Evolutionary conservation across 2,797 vertebrate species (phyloP).

Genomic region (Falco cherrug): DNA sequence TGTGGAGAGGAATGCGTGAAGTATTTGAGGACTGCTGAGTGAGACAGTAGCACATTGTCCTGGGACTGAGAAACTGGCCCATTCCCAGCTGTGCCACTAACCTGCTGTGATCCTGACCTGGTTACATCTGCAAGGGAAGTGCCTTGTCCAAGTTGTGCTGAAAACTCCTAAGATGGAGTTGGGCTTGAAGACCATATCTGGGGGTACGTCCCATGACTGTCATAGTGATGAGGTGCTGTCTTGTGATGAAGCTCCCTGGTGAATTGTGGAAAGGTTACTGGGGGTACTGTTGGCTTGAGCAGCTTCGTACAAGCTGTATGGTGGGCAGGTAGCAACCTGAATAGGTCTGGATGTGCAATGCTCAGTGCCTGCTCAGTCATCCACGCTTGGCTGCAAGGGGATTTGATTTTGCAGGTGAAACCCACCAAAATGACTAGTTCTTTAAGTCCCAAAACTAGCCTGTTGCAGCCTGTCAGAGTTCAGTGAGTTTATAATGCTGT

Average conservation of each 20-base stretch:
- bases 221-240: accelerated
- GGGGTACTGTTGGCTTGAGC: neutral
- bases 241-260: neutral
- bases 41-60: neutral
- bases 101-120: neutral
- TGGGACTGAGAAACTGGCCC: neutral
- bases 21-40: neutral
- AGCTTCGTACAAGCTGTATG: accelerated
- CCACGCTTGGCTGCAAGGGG: neutral
- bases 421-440: neutral
- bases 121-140: neutral
- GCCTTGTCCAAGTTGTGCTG: neutral
- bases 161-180: neutral
- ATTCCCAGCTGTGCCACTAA: neutral
- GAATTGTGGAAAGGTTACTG: neutral
- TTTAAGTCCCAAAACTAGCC: neutral
- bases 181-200: accelerated
- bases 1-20: neutral
- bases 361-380: neutral
- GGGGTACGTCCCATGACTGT: neutral
- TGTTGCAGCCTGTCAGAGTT: neutral
- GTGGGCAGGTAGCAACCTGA: neutral
- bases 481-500: neutral
- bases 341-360: accelerated
- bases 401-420: neutral